Evolutionary conservation across 2,888 invertebrate species (phyloP), one percentile per base, ranked within the genome.

Genomic region (Adela reaumurella): DNA sequence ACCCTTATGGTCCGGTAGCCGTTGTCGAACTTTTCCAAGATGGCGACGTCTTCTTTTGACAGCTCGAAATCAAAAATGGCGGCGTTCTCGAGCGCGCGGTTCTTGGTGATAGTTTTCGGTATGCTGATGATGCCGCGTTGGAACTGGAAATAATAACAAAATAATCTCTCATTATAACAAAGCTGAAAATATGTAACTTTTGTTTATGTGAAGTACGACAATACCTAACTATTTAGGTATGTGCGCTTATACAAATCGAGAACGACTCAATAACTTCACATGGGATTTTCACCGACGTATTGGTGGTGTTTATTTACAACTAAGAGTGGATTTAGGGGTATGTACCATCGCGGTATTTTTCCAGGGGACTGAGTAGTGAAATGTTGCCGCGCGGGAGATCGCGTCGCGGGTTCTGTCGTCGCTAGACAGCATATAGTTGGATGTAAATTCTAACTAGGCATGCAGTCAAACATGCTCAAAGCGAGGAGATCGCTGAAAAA

Each of bases 31-130:
- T 63, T 56, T 1, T 63, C 60, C 0, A 74, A 20, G 1, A 55
- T 52, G 3, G 56, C 58, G 3, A 65, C 46, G 24, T 74, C 74
- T 1, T 53, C 54, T 0, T 52, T 45, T 43, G 67, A 64, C 4
- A 74, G 54, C 24, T 58, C 53, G 51, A 74, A 74, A 52, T 74
- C 72, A 55, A 74, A 74, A 14, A 74, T 70, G 2, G 65, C 61
- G 0, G 67, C 72, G 56, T 74, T 74, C 48, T 74, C 72, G 0
- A 69, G 4, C 1, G 66, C 62, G 0, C 74, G 57, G 1, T 55
- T 50, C 24, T 61, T 63, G 0, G 72, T 68, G 0, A 69, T 49
- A 0, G 71, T 70, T 51, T 74, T 74, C 3, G 74, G 74, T 4
- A 74, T 60, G 14, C 58, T 57, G 6, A 62, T 55, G 1, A 74